Base-by-base conservation (phyloP, 2,888 invertebrate species). In the Drosophila nr. fundita region DNA sequence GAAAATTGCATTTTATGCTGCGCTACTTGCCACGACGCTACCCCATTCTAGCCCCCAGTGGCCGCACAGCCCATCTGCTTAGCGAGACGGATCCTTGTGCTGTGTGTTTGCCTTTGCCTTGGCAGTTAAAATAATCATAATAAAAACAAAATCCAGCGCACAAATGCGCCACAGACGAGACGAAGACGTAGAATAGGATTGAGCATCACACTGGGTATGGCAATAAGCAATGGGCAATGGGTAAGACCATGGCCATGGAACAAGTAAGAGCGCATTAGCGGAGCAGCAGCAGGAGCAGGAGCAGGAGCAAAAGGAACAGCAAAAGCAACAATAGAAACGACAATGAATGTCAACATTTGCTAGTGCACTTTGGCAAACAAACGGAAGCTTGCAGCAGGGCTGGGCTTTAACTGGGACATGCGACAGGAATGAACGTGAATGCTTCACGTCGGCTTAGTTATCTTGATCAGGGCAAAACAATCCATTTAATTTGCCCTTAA, bases 121-220 rank as follows among this genome's bases (percentile, higher is more conserved):
- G 71, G 72, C 83, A 88, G 88, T 88, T 84, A 88, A 88, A 84
- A 84, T 86, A 88, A 88, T 84, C 84, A 84, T 88, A 84, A 84
- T 88, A 84, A 84, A 84, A 88, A 88, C 88, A 88, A 83, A 84
- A 84, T 88, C 81, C 80, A 72, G 79, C 65, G 68, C 72, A 75
- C 73, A 74, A 84, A 69, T 79, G 73, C 63, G 57, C 60, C 67
- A 64, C 63, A 74, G 69, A 69, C 54, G 42, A 68, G 73, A 70
- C 59, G 48, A 49, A 66, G 69, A 50, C 57, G 27, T 59, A 57
- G 52, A 63, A 70, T 55, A 30, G 52, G 53, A 64, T 62, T 78
- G 58, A 48, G 68, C 50, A 62, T 68, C 34, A 60, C 53, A n/a
- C 36, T 45, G 38, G 42, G 50, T 13, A 49, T 21, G 57, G 57